Conservation (phyloP, 2,113 vertebrate species). For the Dolichallabes microphthalmus region DNA sequence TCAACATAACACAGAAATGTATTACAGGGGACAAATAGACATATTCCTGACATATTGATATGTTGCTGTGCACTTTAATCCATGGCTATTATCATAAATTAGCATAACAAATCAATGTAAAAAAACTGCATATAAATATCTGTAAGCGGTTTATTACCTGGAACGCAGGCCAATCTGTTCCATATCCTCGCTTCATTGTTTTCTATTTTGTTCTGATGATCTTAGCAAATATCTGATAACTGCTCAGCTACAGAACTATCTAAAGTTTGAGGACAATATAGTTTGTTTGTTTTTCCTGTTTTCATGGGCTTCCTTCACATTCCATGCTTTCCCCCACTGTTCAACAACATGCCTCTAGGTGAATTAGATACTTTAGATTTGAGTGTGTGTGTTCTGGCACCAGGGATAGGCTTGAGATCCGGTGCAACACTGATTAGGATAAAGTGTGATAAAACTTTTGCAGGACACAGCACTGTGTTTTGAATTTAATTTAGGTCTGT, state of each 20-base stretch:
- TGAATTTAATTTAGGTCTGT: not conserved
- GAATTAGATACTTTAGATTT: not conserved
- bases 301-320: not conserved
- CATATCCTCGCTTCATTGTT: not conserved
- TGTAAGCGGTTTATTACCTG: not conserved
- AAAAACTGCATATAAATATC: no score
- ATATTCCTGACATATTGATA: not conserved
- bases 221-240: not conserved
- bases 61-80: not conserved
- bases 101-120: not conserved
- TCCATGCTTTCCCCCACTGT: not conserved
- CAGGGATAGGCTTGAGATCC: not conserved
- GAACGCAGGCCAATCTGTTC: not conserved
- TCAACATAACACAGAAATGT: not conserved
- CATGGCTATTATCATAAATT: not conserved
- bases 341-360: not conserved
- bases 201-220: not conserved
- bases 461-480: not conserved
- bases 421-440: not conserved
- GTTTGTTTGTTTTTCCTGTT: not conserved
- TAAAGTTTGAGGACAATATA: not conserved
- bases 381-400: not conserved
- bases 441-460: not conserved
- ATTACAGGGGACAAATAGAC: not conserved
- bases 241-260: not conserved